These are phyloP conservation scores for Oncorhynchus keta DNA, from an alignment of 2,113 vertebrate genomes.

Conservation along the genomic window DNA sequence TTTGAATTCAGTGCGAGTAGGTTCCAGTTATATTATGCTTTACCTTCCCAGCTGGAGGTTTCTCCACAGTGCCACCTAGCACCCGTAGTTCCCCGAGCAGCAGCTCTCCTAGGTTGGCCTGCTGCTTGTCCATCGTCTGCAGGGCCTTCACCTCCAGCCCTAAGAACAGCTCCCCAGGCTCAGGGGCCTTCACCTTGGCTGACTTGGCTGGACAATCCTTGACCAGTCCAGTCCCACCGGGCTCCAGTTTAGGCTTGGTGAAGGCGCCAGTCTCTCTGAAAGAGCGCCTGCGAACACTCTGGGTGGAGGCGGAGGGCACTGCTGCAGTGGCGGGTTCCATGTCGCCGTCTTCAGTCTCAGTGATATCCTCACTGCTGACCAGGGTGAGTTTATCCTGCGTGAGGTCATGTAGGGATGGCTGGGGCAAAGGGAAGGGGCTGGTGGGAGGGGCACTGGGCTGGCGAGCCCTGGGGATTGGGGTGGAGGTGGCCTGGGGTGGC, in stretches of 20 bases:
- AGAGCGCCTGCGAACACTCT: slow-evolving; percentile 80
- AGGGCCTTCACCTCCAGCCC: slow-evolving; percentile 87
- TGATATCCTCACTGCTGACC: slow-evolving; percentile 79
- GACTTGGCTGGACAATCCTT: slow-evolving; percentile 74
- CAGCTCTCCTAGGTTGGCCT: slow-evolving; percentile 78
- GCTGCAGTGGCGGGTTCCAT: slow-evolving; percentile 46
- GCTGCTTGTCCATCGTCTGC: slow-evolving; percentile 76
- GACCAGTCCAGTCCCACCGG: slow-evolving; percentile 65
- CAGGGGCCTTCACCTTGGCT: slow-evolving; percentile 63
- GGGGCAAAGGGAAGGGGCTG: slow-evolving; percentile 81
- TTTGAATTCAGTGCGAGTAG: no score
- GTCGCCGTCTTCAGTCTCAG: slow-evolving; percentile 79
- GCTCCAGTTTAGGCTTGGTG: slow-evolving; percentile 92
- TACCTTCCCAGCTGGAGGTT: slow-evolving; percentile 67
- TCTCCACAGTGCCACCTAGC: slow-evolving; percentile 56
- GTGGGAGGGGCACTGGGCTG: slow-evolving; percentile 66
- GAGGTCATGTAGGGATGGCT: slow-evolving; percentile 94
- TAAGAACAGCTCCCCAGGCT: slow-evolving; percentile 77
- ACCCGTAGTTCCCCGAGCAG: slow-evolving; percentile 68
- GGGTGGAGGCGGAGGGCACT: slow-evolving; percentile 23
- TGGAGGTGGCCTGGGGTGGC: slow-evolving; percentile 67
- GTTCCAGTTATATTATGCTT: not conserved
- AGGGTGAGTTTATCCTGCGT: slow-evolving; percentile 93
- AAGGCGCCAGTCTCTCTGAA: slow-evolving; percentile 86
- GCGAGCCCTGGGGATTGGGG: slow-evolving; percentile 58